phyloP scores from a whole-genome alignment of 2,797 vertebrate species.

The Peromyscus nudipes region DNA sequence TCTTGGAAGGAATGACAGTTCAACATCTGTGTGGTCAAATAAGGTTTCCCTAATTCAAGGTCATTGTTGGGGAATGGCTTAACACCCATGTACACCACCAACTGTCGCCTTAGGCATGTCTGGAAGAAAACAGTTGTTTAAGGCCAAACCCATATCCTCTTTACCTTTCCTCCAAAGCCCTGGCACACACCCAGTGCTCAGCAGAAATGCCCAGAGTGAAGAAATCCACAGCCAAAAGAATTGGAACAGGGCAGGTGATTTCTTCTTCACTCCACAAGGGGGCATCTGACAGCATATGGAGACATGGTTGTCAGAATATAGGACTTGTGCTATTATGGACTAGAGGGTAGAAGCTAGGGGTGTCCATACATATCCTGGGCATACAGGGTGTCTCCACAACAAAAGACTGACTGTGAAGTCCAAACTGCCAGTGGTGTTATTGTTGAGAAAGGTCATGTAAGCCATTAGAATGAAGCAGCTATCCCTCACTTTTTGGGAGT shows the following conservation, averaged over 20 bases:
- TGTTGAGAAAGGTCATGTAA: background rate
- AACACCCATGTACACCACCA: background rate
- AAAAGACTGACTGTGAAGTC: background rate
- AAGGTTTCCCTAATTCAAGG: background rate
- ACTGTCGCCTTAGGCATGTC: background rate
- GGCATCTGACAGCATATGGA: background rate
- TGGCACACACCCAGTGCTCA: background rate
- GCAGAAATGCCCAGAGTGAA: background rate
- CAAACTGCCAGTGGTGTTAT: background rate
- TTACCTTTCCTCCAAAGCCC: background rate
- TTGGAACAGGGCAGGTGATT: background rate
- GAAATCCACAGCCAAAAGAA: background rate
- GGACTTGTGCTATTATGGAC: background rate
- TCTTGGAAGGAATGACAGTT: slow-evolving; percentile 1
- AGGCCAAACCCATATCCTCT: background rate
- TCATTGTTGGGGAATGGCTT: background rate
- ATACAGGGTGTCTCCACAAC: too few relatives aligned
- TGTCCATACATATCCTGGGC: background rate
- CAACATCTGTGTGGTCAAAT: background rate
- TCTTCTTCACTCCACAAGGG: background rate
- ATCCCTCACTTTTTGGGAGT: background rate
- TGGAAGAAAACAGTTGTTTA: background rate
- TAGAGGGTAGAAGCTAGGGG: background rate
- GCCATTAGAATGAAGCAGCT: background rate
- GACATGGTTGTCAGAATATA: background rate